These are phyloP conservation scores for Macrosteles quadrilineatus DNA, from an alignment of 1,140 invertebrate species.

Conservation along the genomic window DNA sequence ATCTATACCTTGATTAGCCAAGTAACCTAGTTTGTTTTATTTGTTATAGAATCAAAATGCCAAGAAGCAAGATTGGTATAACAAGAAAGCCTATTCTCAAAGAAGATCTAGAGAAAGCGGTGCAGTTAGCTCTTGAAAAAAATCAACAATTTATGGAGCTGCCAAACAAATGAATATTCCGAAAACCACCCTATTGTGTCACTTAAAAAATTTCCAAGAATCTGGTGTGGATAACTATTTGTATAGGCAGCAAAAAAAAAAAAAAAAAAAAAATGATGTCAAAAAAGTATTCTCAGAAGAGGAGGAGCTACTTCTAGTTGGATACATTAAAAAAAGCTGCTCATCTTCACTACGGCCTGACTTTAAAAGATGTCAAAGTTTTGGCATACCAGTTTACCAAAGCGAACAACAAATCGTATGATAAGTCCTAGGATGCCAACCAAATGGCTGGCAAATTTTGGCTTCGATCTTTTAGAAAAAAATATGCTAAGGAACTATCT, in stretches of 20 bases:
- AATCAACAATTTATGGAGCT: background rate
- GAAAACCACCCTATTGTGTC: background rate
- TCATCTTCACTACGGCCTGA: slow-evolving; percentile 42
- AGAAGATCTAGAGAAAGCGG: background rate
- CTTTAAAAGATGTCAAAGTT: slow-evolving; percentile 32
- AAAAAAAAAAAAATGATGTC: slow-evolving; percentile 17
- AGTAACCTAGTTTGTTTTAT: too few species aligned
- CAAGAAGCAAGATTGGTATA: background rate
- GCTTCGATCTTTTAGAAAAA: slow-evolving; percentile 36
- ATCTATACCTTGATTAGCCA: too few species aligned
- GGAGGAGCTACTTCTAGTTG: slow-evolving; percentile 37
- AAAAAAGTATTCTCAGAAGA: slow-evolving; percentile 20
- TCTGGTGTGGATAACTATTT: background rate
- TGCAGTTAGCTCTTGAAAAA: background rate
- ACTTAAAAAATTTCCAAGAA: background rate
- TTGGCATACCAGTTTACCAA: slow-evolving; percentile 44
- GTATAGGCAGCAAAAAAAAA: too few species aligned
- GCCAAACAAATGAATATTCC: background rate
- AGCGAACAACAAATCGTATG: slow-evolving; percentile 39
- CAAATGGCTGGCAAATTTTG: slow-evolving; percentile 48
- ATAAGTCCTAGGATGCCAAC: slow-evolving; percentile 45
- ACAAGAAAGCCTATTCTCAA: background rate
- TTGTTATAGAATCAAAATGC: background rate
- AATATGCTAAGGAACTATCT: slow-evolving; percentile 43
- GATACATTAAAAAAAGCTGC: slow-evolving; percentile 39